A percentile compares a stretch with the other conserved stretches of the same genome.
phyloP scores from a whole-genome alignment of 2,113 vertebrate species.

The Ploceus nigricollis region DNA sequence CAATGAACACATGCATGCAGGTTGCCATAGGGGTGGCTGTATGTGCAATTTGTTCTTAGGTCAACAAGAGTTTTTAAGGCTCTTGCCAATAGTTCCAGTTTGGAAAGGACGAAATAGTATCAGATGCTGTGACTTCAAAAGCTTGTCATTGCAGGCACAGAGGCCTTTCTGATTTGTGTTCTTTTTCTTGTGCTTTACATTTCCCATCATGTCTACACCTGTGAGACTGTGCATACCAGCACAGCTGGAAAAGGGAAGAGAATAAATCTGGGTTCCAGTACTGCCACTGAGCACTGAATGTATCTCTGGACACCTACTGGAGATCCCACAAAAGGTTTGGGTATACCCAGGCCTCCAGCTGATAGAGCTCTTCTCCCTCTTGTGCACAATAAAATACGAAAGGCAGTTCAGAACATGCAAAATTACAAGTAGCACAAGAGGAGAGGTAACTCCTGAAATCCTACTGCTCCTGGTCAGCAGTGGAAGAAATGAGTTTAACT shows the following conservation, averaged over 20 bases:
- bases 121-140: not conserved
- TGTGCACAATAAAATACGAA: not conserved
- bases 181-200: not conserved
- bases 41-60: not conserved
- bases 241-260: not conserved
- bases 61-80: not conserved
- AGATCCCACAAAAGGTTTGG: not conserved
- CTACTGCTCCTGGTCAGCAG: not conserved
- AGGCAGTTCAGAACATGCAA: not conserved
- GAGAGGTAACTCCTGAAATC: not conserved
- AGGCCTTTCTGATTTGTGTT: not conserved
- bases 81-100: not conserved
- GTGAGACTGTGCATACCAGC: not conserved
- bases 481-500: not conserved
- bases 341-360: not conserved
- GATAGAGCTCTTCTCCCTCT: not conserved
- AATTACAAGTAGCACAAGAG: not conserved
- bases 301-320: not conserved
- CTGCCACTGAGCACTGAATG: not conserved
- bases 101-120: not conserved
- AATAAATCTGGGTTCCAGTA: not conserved
- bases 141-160: not conserved
- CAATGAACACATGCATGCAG: not conserved
- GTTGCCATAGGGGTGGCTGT: not conserved
- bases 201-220: not conserved